Percentiles rank a stretch among this genome's conserved stretches.
phyloP scores from a whole-genome alignment of 2,888 invertebrate species.

The Lissocephala sabroskyi region DNA sequence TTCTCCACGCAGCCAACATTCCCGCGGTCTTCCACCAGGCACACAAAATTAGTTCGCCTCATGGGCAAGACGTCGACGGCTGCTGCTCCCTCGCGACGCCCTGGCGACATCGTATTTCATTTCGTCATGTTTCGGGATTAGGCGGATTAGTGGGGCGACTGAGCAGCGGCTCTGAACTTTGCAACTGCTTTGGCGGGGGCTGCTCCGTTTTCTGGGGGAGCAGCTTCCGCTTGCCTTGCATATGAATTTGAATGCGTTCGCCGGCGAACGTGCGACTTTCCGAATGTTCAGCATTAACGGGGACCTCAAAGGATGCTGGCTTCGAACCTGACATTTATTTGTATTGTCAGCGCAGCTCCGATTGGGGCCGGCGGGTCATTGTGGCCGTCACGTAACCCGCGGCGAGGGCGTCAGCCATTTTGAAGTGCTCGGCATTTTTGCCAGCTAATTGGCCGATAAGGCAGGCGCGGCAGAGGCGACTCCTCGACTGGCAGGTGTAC shows the following conservation, averaged over 20 bases:
- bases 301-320: constrained; percentile 59
- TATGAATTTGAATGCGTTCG: constrained; percentile 35
- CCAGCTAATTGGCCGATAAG: constrained; percentile 29
- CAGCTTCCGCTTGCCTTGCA: constrained; percentile 42
- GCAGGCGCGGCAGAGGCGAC: no score
- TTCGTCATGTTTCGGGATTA: constrained; percentile 71
- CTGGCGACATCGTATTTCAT: constrained; percentile 68
- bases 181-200: constrained; percentile 47
- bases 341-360: background rate
- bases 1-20: constrained; percentile 4
- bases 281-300: constrained; percentile 58
- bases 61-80: background rate
- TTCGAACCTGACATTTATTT: constrained; percentile 48
- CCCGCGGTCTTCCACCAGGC: constrained; percentile 40
- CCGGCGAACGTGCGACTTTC: constrained; percentile 64
- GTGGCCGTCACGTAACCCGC: constrained; percentile 38
- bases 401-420: constrained; percentile 33
- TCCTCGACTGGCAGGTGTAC: no score
- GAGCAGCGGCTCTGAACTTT: constrained; percentile 58
- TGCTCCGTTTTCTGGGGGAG: constrained; percentile 22
- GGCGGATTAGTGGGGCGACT: constrained; percentile 66
- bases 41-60: constrained; percentile 50
- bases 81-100: constrained; percentile 27
- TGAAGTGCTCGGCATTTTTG: constrained; percentile 23
- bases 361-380: constrained; percentile 3